Conservation (phyloP, 2,797 vertebrate species). For the Diceros bicornis region DNA sequence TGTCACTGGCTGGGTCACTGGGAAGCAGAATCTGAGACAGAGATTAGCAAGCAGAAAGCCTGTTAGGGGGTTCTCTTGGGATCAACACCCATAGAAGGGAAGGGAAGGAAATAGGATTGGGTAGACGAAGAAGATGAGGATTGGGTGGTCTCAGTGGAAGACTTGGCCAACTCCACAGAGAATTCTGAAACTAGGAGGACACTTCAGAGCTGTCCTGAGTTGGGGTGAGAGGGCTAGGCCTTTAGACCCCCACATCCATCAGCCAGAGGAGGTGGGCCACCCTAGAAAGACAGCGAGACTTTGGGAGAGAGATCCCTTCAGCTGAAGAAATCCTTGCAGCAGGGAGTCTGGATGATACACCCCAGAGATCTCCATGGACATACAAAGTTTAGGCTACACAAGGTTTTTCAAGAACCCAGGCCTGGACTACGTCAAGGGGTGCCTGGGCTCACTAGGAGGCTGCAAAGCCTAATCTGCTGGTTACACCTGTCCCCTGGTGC, state of each 20-base stretch:
- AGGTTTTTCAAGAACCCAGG: background rate
- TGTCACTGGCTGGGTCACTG: background rate
- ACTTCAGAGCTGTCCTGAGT: background rate
- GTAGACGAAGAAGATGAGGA: background rate
- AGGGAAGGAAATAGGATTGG: background rate
- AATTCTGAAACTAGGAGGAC: background rate
- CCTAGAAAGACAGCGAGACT: background rate
- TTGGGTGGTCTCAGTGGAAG: accelerated
- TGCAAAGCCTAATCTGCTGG: background rate
- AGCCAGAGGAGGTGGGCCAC: background rate
- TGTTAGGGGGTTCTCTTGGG: background rate
- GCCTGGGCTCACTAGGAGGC: background rate
- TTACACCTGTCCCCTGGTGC: no score
- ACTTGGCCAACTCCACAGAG: background rate
- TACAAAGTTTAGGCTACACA: no score
- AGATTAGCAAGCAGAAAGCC: background rate
- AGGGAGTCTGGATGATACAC: background rate
- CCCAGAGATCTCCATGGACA: accelerated
- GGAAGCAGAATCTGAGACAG: background rate
- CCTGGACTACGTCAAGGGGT: background rate
- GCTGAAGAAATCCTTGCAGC: background rate
- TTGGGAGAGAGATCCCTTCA: background rate
- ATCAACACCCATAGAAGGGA: background rate
- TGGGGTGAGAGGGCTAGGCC: background rate
- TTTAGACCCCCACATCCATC: background rate